These are phyloP conservation scores for Varanus salvator DNA, from an alignment of 2,113 vertebrate species.

Conservation along the genomic window DNA sequence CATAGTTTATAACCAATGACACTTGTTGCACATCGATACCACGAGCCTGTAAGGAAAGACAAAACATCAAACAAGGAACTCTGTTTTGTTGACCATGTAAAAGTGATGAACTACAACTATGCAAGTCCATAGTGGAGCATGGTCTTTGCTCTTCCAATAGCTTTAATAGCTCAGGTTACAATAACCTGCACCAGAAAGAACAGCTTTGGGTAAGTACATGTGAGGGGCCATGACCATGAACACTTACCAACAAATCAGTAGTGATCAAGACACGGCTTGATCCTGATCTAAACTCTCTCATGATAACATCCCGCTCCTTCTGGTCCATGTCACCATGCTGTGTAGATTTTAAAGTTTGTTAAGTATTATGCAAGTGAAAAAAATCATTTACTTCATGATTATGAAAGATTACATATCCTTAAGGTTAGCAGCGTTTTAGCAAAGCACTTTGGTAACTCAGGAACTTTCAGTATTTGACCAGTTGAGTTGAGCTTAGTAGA, in stretches of 20 bases:
- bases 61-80: neutral
- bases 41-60: conserved; percentile 85
- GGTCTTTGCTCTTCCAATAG: conserved; percentile 85
- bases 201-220: conserved; percentile 67
- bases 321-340: conserved; percentile 99
- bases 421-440: neutral
- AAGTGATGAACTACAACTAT: conserved; percentile 84
- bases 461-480: neutral
- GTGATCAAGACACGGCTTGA: conserved; percentile 97
- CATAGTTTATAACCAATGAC: conserved; percentile 98
- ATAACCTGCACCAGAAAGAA: conserved; percentile 60
- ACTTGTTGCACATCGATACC: conserved; percentile 99
- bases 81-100: conserved; percentile 76
- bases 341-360: conserved; percentile 20
- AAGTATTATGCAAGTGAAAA: neutral
- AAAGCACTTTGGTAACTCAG: neutral
- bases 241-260: conserved; percentile 95
- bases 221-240: neutral
- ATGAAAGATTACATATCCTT: no score
- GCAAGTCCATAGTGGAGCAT: conserved; percentile 84
- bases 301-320: conserved; percentile 98
- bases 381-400: no score
- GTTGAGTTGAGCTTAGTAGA: no score
- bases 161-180: conserved; percentile 76
- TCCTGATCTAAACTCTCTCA: conserved; percentile 96